phyloP scores from a whole-genome alignment of 2,888 invertebrate species.

The Dicranocentrus wangi region DNA sequence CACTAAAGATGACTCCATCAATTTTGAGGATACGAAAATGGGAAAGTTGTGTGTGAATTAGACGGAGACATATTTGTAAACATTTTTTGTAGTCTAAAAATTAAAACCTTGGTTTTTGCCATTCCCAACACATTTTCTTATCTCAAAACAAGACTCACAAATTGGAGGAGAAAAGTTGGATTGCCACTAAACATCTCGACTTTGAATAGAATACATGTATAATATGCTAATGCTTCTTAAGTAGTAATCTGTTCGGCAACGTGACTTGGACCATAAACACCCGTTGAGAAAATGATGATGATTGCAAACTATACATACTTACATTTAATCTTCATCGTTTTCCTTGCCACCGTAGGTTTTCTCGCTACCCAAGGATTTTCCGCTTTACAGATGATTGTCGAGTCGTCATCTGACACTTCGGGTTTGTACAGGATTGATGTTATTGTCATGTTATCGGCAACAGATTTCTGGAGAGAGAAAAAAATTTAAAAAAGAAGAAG shows the following conservation, averaged over 20 bases:
- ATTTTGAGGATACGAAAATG: no score
- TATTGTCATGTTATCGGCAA: constrained; percentile 78
- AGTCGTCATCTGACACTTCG: constrained; percentile 86
- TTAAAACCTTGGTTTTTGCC: no score
- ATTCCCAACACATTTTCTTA: no score
- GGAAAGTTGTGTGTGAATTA: no score
- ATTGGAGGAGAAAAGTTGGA: no score
- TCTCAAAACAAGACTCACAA: no score
- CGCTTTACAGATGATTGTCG: constrained; percentile 87
- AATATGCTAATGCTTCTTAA: no score
- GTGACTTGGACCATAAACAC: not conserved
- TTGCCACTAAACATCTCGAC: no score
- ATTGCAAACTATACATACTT: constrained; percentile 78
- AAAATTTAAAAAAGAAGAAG: constrained; percentile 23
- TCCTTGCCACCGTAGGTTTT: constrained; percentile 85
- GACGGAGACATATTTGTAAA: no score
- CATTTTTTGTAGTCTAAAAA: no score
- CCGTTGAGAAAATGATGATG: not conserved
- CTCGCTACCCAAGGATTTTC: constrained; percentile 91
- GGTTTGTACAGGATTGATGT: constrained; percentile 85
- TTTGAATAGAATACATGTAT: no score
- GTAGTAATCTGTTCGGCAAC: not conserved
- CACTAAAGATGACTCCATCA: no score
- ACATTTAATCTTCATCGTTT: constrained; percentile 88
- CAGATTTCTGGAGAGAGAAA: constrained; percentile 73